A percentile compares a stretch with the other conserved stretches of the same genome.
Evolutionary conservation across 2,888 invertebrate genomes (phyloP).

Genomic region (Antheraea yamamai): DNA sequence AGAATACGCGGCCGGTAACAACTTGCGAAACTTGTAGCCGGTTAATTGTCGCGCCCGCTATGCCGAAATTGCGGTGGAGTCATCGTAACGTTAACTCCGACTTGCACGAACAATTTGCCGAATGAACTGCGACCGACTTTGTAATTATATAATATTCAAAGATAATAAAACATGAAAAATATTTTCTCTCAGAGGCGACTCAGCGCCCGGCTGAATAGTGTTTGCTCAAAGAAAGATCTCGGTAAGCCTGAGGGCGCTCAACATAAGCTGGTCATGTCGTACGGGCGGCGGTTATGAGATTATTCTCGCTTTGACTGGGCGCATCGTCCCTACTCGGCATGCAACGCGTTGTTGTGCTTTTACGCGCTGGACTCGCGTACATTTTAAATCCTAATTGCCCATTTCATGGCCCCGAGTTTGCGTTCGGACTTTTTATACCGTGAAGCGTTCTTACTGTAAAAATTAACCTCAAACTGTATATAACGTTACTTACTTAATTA

Average conservation of each 20-base stretch:
- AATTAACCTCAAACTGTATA: slow-evolving; percentile 17
- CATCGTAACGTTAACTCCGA: slow-evolving; percentile 58
- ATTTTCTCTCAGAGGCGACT: slow-evolving; percentile 40
- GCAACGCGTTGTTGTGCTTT: slow-evolving; percentile 59
- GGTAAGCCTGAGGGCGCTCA: slow-evolving; percentile 66
- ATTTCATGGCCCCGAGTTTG: slow-evolving; percentile 53
- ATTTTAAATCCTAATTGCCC: slow-evolving; percentile 69
- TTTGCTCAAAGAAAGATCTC: slow-evolving; percentile 67
- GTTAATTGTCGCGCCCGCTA: slow-evolving; percentile 60
- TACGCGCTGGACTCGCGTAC: slow-evolving; percentile 54
- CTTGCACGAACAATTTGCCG: slow-evolving; percentile 52
- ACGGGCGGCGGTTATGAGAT: slow-evolving; percentile 74
- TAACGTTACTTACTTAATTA: slow-evolving; percentile 4
- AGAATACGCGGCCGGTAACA: slow-evolving; percentile 59
- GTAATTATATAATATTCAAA: slow-evolving; percentile 48
- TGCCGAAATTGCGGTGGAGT: slow-evolving; percentile 55
- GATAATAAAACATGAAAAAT: slow-evolving; percentile 44
- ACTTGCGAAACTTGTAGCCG: slow-evolving; percentile 72
- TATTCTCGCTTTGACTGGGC: slow-evolving; percentile 74
- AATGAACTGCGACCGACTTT: slow-evolving; percentile 39
- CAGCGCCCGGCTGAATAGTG: slow-evolving; percentile 39
- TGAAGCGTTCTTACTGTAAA: slow-evolving; percentile 17
- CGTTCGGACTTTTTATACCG: slow-evolving; percentile 35
- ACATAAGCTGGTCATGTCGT: slow-evolving; percentile 66
- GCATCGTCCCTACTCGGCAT: slow-evolving; percentile 55